Percentiles rank a stretch among this genome's conserved stretches.
These are phyloP conservation scores for Bombus difficillimus DNA, from an alignment of 1,140 invertebrate genomes.

Conservation along the genomic window DNA sequence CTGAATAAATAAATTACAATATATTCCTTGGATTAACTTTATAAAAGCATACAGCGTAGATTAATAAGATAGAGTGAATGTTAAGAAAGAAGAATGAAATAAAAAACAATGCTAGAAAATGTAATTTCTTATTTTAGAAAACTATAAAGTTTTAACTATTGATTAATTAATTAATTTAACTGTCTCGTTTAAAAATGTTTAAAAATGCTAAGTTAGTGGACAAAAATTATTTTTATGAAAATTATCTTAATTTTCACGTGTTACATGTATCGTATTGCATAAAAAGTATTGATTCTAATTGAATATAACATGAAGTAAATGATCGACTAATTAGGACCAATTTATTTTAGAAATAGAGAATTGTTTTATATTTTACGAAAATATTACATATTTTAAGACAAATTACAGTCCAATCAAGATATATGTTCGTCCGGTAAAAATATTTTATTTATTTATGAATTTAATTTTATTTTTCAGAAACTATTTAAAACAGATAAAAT, in stretches of 20 bases:
- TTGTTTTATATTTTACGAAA: not conserved
- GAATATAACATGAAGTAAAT: not conserved
- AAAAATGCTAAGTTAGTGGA: not conserved
- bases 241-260: not conserved
- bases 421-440: not conserved
- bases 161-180: too few species aligned
- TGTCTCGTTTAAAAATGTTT: not conserved
- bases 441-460: not conserved
- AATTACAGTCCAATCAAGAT: not conserved
- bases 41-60: not conserved
- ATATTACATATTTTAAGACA: not conserved
- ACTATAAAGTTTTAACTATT: not conserved
- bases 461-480: not conserved
- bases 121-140: not conserved
- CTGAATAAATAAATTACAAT: not conserved
- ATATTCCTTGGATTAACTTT: not conserved
- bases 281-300: not conserved
- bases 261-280: not conserved
- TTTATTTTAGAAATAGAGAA: not conserved
- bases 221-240: not conserved
- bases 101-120: not conserved
- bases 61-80: not conserved
- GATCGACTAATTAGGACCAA: not conserved
- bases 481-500: not conserved
- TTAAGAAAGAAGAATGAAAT: not conserved